phyloP scores from a whole-genome alignment of 2,888 invertebrate genomes.

The Drosophila prolongata region DNA sequence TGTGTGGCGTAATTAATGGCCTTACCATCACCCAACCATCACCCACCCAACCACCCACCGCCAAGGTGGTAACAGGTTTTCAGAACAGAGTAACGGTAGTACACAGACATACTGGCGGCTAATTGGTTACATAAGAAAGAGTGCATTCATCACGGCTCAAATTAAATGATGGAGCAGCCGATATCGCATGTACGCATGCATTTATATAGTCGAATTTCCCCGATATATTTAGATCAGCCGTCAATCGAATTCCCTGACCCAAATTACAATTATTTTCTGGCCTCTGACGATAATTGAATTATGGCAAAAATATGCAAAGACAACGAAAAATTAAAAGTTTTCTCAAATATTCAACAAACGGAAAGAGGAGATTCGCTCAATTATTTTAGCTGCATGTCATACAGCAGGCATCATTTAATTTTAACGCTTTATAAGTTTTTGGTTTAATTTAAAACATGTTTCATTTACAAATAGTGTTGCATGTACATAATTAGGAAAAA shows the following conservation, averaged over 20 bases:
- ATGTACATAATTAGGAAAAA: too few species aligned
- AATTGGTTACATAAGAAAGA: constrained; percentile 34
- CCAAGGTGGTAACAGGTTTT: constrained; percentile 28
- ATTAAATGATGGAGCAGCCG: constrained; percentile 3
- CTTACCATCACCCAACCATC: constrained; percentile 2
- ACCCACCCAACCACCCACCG: not conserved
- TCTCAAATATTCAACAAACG: not conserved
- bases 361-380: not conserved
- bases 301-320: not conserved
- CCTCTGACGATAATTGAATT: constrained; percentile 25
- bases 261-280: constrained; percentile 11
- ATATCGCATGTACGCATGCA: not conserved
- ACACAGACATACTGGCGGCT: constrained; percentile 3
- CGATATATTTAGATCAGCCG: constrained; percentile 8
- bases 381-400: not conserved
- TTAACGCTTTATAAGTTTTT: not conserved
- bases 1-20: constrained; percentile 39
- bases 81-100: constrained; percentile 21
- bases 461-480: too few species aligned
- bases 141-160: constrained; percentile 17
- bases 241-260: constrained; percentile 27
- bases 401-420: not conserved
- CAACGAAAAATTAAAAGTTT: not conserved
- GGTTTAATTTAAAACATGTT: not conserved
- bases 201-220: constrained; percentile 7